phyloP scores from a whole-genome alignment of 2,888 invertebrate species.

The Abrostola tripartita region DNA sequence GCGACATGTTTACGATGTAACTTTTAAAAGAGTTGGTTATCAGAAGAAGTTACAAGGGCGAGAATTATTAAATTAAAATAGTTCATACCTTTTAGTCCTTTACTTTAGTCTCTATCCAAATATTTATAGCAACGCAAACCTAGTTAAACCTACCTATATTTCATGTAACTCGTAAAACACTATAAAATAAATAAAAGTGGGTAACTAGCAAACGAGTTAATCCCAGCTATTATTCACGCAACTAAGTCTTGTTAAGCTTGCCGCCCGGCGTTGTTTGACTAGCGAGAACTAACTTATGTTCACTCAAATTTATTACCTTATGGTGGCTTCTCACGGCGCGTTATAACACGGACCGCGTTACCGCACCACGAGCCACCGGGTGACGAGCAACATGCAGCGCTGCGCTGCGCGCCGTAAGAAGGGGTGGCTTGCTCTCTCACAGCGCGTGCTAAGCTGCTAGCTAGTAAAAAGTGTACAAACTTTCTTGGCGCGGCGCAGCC shows the following conservation, averaged over 20 bases:
- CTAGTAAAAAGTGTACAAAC: too few relatives aligned
- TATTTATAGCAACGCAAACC: not conserved
- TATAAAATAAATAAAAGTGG: constrained; percentile 47
- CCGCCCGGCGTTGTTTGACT: constrained; percentile 39
- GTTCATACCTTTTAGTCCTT: not conserved
- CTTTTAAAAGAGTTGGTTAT: not conserved
- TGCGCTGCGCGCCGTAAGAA: too few relatives aligned
- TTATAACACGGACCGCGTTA: too few relatives aligned
- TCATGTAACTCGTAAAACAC: constrained; percentile 34
- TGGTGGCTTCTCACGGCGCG: not conserved
- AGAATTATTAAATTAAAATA: not conserved
- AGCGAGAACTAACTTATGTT: constrained; percentile 34
- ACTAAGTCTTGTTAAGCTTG: constrained; percentile 40
- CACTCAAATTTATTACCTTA: constrained; percentile 40
- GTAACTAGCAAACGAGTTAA: constrained; percentile 44
- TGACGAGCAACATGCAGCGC: too few relatives aligned
- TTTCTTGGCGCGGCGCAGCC: too few relatives aligned
- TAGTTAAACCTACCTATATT: not conserved
- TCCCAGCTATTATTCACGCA: constrained; percentile 52
- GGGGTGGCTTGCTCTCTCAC: too few relatives aligned
- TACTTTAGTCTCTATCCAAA: too few relatives aligned
- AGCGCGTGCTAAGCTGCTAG: too few relatives aligned
- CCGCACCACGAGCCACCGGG: too few relatives aligned
- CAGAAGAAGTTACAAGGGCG: not conserved
- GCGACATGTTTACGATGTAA: too few relatives aligned